phyloP scores from a whole-genome alignment of 2,797 vertebrate species.

The Adelosebastes latens region DNA sequence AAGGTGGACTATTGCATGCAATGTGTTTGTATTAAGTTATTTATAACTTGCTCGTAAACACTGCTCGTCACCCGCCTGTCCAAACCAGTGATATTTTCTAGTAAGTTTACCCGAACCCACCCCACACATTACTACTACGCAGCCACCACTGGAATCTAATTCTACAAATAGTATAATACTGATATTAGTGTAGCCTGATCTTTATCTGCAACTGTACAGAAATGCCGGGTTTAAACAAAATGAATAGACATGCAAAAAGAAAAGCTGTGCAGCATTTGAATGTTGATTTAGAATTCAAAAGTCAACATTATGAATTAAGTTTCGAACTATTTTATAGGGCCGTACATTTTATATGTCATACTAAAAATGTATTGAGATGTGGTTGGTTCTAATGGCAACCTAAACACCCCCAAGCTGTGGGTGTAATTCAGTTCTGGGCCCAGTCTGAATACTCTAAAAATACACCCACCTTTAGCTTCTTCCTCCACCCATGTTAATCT shows the following conservation, averaged over 20 bases:
- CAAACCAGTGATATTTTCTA: background rate
- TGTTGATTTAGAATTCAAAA: background rate
- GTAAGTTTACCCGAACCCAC: background rate
- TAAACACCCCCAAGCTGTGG: background rate
- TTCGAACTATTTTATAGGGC: background rate
- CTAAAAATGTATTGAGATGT: background rate
- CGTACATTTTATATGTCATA: background rate
- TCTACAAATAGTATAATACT: background rate
- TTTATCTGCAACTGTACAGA: background rate
- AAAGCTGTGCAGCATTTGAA: background rate
- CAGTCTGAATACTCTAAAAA: slow-evolving; percentile 50
- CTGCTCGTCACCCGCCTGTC: no score
- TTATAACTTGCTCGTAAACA: no score
- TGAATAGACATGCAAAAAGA: background rate
- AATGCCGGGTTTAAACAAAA: background rate
- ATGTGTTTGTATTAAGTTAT: no score
- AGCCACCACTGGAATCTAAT: background rate
- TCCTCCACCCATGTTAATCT: slow-evolving; percentile 53
- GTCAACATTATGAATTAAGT: background rate
- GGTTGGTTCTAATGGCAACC: background rate
- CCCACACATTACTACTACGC: background rate
- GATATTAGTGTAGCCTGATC: background rate
- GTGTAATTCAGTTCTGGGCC: background rate
- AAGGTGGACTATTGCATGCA: no score
- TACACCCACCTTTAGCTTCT: slow-evolving; percentile 33